Percentiles rank a stretch among this genome's conserved stretches.
phyloP scores from a whole-genome alignment of 2,797 vertebrate species.

The Lutjanus campechanus region DNA sequence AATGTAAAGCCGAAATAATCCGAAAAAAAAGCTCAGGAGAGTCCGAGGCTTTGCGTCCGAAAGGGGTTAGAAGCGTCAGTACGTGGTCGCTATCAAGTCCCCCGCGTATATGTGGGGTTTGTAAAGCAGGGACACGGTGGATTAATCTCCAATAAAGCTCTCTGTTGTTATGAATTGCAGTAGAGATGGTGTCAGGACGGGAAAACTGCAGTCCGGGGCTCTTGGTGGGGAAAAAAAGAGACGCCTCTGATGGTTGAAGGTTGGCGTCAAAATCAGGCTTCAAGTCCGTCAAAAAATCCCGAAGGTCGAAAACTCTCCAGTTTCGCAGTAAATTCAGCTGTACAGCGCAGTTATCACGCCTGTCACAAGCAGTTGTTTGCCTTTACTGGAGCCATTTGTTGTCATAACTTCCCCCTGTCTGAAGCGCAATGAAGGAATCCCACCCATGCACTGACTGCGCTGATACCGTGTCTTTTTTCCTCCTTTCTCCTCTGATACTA shows the following conservation, averaged over 20 bases:
- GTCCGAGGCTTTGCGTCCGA: constrained; percentile 61
- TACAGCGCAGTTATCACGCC: constrained; percentile 28
- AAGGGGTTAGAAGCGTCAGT: constrained; percentile 51
- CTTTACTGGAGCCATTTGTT: constrained; percentile 55
- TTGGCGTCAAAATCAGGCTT: constrained; percentile 58
- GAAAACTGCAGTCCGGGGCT: constrained; percentile 67
- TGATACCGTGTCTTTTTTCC: background rate
- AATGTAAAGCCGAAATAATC: constrained; percentile 48
- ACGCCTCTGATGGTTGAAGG: constrained; percentile 33
- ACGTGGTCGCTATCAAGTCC: constrained; percentile 55
- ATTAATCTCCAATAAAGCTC: constrained; percentile 48
- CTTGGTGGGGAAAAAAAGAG: background rate
- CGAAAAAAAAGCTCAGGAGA: constrained; percentile 46
- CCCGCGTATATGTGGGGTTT: constrained; percentile 20
- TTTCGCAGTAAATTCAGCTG: constrained; percentile 1
- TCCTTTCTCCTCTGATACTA: constrained; percentile 32
- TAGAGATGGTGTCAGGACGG: constrained; percentile 51
- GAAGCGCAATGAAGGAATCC: constrained; percentile 76
- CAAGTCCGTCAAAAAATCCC: constrained; percentile 45
- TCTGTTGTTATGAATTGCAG: constrained; percentile 50
- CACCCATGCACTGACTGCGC: constrained; percentile 68
- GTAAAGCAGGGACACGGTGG: constrained; percentile 43
- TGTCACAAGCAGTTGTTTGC: constrained; percentile 32
- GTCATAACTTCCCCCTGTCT: constrained; percentile 70
- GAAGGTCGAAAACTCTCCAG: constrained; percentile 61